A percentile compares a stretch with the other conserved stretches of the same genome.
Evolutionary conservation across 2,888 invertebrate genomes (phyloP).

Genomic region (Amitus sp.): DNA sequence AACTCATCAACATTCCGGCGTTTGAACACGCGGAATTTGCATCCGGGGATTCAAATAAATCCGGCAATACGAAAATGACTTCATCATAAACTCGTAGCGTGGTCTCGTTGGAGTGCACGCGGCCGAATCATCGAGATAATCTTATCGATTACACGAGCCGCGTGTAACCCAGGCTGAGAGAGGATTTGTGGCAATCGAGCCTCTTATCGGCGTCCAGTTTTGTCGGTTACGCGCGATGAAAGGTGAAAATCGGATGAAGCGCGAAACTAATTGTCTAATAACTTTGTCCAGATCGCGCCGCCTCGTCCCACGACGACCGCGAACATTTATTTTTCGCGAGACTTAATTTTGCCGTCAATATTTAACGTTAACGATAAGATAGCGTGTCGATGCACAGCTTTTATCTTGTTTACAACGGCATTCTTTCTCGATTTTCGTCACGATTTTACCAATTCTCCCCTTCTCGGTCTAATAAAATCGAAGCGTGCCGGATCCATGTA

Average conservation of each 20-base stretch:
- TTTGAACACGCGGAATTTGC: neutral
- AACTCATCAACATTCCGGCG: neutral
- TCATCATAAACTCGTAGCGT: no score
- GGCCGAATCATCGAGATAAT: slow-evolving; percentile 26
- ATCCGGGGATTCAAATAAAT: neutral
- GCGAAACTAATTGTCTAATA: slow-evolving; percentile 53
- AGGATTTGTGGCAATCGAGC: slow-evolving; percentile 28
- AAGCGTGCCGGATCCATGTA: no score
- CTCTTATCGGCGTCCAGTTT: slow-evolving; percentile 29
- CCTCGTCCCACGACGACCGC: slow-evolving; percentile 24
- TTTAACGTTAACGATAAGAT: slow-evolving; percentile 63
- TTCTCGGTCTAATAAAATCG: no score
- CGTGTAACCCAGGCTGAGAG: slow-evolving; percentile 29
- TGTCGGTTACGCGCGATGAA: slow-evolving; percentile 22
- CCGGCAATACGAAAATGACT: neutral
- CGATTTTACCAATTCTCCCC: no score
- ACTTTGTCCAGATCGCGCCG: slow-evolving; percentile 53
- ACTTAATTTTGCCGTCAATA: slow-evolving; percentile 60
- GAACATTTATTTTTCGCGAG: slow-evolving; percentile 52
- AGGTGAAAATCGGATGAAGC: slow-evolving; percentile 17
- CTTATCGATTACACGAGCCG: slow-evolving; percentile 25
- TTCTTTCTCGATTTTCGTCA: no score
- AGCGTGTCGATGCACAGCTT: slow-evolving; percentile 53
- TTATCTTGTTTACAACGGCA: slow-evolving; percentile 56
- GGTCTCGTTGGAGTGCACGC: no score